These are phyloP conservation scores for Clostera curtula DNA, from an alignment of 2,888 invertebrate species.

Conservation along the genomic window DNA sequence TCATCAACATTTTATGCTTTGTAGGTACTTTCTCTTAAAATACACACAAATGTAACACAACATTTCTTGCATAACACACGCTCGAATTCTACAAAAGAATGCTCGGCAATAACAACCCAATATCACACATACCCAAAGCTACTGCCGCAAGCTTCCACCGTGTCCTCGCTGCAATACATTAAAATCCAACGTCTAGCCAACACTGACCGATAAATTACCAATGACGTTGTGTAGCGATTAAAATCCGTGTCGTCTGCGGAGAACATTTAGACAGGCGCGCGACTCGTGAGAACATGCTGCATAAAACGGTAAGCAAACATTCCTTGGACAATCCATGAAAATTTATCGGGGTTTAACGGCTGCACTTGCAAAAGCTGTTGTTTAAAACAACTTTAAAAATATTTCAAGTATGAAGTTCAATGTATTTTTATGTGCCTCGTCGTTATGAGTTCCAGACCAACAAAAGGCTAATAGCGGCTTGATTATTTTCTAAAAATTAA, in stretches of 20 bases:
- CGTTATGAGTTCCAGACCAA: too few relatives aligned
- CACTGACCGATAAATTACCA: slow-evolving; percentile 51
- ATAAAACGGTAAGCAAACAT: slow-evolving; percentile 39
- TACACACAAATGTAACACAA: too few relatives aligned
- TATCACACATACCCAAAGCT: slow-evolving; percentile 13
- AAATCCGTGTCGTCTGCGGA: slow-evolving; percentile 53
- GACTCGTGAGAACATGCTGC: slow-evolving; percentile 54
- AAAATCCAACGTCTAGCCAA: slow-evolving; percentile 28
- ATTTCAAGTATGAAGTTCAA: too few relatives aligned
- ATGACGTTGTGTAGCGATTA: slow-evolving; percentile 55
- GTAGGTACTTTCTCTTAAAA: too few relatives aligned
- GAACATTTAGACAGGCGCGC: slow-evolving; percentile 40
- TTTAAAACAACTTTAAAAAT: too few relatives aligned
- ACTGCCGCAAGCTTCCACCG: slow-evolving; percentile 18
- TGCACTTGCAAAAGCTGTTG: too few relatives aligned
- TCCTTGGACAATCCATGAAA: slow-evolving; percentile 24
- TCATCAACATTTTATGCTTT: too few relatives aligned
- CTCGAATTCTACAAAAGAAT: slow-evolving; percentile 7
- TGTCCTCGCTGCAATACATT: slow-evolving; percentile 23
- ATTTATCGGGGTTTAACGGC: slow-evolving; percentile 19
- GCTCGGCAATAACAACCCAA: slow-evolving; percentile 16
- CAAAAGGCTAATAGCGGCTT: too few relatives aligned
- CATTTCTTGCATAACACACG: background rate
- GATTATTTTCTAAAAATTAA: too few relatives aligned
- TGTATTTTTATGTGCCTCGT: too few relatives aligned